These are phyloP conservation scores for Tenodera sinensis DNA, from an alignment of 2,888 invertebrate genomes.

Conservation along the genomic window DNA sequence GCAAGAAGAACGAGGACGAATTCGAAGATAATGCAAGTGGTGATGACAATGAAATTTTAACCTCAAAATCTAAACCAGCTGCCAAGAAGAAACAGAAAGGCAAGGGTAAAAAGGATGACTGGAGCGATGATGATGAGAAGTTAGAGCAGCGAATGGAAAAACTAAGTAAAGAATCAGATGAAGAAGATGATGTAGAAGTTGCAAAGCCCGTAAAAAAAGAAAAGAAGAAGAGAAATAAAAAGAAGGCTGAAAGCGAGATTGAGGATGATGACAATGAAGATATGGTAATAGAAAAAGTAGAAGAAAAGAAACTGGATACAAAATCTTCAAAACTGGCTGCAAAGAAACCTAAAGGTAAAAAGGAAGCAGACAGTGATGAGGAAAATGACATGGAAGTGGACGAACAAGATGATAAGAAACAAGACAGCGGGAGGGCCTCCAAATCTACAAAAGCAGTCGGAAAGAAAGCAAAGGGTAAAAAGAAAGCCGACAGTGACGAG, in stretches of 20 bases:
- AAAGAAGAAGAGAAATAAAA: conserved; percentile 42
- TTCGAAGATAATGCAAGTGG: conserved; percentile 24
- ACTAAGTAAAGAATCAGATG: conserved; percentile 32
- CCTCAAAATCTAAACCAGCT: conserved; percentile 26
- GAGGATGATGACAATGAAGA: conserved; percentile 31
- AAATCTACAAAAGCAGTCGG: conserved; percentile 21
- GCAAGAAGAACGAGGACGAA: conserved; percentile 35
- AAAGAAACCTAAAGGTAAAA: conserved; percentile 28
- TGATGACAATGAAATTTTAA: conserved; percentile 28
- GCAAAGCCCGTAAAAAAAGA: conserved; percentile 41
- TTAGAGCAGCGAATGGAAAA: conserved; percentile 24
- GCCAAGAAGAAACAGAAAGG: conserved; percentile 32
- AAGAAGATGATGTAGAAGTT: conserved; percentile 32
- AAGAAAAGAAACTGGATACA: not conserved
- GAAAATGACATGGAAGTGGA: conserved; percentile 25
- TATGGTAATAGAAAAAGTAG: conserved; percentile 24
- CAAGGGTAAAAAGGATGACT: conserved; percentile 33
- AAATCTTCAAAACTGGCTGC: not conserved
- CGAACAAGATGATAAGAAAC: conserved; percentile 22
- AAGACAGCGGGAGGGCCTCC: conserved; percentile 19
- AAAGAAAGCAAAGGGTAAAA: conserved; percentile 27
- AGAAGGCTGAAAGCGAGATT: conserved; percentile 31
- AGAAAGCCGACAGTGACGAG: conserved; percentile 26
- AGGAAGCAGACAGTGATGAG: conserved; percentile 27
- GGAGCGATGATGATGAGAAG: conserved; percentile 42